Conservation (phyloP, 2,797 vertebrate genomes). For the Cyclopterus lumpus region DNA sequence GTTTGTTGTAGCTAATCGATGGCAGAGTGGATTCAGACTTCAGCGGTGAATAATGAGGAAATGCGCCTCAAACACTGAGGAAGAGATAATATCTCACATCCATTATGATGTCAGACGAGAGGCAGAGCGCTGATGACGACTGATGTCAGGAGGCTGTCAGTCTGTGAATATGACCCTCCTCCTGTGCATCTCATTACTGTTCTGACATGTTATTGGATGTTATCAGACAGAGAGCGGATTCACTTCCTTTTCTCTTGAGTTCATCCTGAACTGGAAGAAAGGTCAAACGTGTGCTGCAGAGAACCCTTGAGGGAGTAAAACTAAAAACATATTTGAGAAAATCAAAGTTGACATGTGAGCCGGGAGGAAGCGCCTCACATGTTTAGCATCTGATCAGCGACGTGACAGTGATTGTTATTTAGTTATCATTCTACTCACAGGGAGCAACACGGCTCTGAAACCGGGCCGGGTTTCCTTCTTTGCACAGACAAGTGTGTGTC, state of each 20-base stretch:
- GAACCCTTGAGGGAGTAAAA: constrained; percentile 15
- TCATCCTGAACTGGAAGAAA: constrained; percentile 15
- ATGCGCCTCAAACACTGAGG: not conserved
- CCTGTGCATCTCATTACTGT: constrained; percentile 21
- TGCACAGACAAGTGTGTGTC: too few relatives aligned
- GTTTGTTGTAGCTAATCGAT: constrained; percentile 20
- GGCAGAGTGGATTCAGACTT: not conserved
- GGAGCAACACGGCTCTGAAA: constrained; percentile 12
- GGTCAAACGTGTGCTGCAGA: constrained; percentile 8
- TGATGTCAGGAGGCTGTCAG: constrained; percentile 16
- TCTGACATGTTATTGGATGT: constrained; percentile 32
- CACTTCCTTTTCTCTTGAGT: constrained; percentile 14
- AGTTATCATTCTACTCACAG: constrained; percentile 19
- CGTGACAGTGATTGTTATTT: constrained; percentile 34
- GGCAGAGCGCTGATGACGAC: not conserved
- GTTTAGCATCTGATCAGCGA: constrained; percentile 33
- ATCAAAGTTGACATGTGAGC: constrained; percentile 47
- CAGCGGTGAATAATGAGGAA: not conserved
- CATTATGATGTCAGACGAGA: not conserved
- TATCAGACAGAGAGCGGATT: constrained; percentile 31
- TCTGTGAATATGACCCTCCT: constrained; percentile 9
- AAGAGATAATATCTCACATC: not conserved
- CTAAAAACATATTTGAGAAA: constrained; percentile 13
- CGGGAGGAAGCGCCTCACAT: constrained; percentile 18
- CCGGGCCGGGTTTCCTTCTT: not conserved